Evolutionary conservation across 2,888 invertebrate species (phyloP).

Genomic region (Euphydryas editha): DNA sequence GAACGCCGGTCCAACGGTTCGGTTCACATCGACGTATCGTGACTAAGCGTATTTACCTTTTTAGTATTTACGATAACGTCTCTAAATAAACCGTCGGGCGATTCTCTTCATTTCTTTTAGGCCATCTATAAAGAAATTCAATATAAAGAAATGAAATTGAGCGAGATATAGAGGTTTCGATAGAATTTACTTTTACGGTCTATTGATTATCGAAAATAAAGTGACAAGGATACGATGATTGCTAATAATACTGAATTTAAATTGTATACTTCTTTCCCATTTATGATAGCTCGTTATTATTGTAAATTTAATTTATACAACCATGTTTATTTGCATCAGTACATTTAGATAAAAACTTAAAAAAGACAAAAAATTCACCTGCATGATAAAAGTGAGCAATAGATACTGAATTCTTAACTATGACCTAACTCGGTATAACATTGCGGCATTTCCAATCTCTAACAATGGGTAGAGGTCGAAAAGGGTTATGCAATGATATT

Average conservation of each 20-base stretch:
- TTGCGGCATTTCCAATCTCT: constrained; percentile 41
- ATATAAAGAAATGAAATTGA: constrained; percentile 8
- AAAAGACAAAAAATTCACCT: neutral
- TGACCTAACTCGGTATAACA: constrained; percentile 34
- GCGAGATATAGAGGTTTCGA: constrained; percentile 2
- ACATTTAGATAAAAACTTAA: constrained; percentile 1
- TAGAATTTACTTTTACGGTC: constrained; percentile 1
- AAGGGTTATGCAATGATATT: constrained; percentile 40
- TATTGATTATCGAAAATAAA: constrained; percentile 5
- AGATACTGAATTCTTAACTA: constrained; percentile 30
- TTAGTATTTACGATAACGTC: constrained; percentile 49
- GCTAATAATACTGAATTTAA: neutral
- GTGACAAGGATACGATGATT: neutral
- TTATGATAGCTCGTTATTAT: neutral
- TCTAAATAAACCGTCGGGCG: constrained; percentile 33
- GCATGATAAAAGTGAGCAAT: constrained; percentile 12
- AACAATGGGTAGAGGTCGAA: constrained; percentile 40
- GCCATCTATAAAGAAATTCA: constrained; percentile 4
- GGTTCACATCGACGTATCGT: constrained; percentile 45
- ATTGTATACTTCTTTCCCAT: neutral
- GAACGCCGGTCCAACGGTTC: constrained; percentile 46
- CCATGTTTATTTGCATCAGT: neutral
- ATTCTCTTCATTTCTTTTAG: constrained; percentile 7
- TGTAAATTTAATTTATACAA: neutral
- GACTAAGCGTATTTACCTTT: constrained; percentile 63